Evolutionary conservation across 1,140 invertebrate genomes (phyloP).

Genomic region (Uloborus diversus): DNA sequence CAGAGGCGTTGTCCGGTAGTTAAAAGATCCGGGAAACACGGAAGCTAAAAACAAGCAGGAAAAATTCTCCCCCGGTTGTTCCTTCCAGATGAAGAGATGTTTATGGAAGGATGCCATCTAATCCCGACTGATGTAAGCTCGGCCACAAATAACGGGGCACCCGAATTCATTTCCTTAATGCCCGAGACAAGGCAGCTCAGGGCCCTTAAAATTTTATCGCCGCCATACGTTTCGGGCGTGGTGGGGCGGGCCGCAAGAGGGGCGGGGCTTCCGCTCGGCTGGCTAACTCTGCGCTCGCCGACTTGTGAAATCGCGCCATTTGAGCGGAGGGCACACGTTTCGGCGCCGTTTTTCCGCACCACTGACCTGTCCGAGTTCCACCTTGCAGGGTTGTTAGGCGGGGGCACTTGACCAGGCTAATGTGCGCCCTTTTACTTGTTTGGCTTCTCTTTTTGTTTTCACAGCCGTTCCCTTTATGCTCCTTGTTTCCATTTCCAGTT

Average conservation of each 20-base stretch:
- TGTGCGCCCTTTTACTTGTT: conserved; percentile 33
- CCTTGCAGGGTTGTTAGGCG: conserved; percentile 53
- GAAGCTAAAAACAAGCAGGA: conserved; percentile 49
- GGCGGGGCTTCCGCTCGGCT: conserved; percentile 10
- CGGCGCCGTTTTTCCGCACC: conserved; percentile 48
- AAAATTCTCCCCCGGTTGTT: conserved; percentile 35
- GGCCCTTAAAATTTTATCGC: conserved; percentile 54
- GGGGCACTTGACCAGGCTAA: conserved; percentile 55
- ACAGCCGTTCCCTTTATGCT: conserved; percentile 47
- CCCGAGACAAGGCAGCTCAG: conserved; percentile 37
- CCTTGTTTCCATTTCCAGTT: conserved; percentile 43
- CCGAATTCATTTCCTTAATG: conserved; percentile 56
- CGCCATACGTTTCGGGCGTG: conserved; percentile 50
- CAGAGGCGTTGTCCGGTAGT: conserved; percentile 36
- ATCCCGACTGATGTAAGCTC: conserved; percentile 54
- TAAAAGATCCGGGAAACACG: conserved; percentile 39
- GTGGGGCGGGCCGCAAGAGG: neutral
- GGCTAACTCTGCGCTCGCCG: conserved; percentile 41
- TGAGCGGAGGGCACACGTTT: conserved; percentile 51
- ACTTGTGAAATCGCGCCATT: conserved; percentile 54
- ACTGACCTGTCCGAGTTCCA: conserved; percentile 52
- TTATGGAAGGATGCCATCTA: conserved; percentile 48
- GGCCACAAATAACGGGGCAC: conserved; percentile 51
- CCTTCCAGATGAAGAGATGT: conserved; percentile 39
- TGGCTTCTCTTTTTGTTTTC: conserved; percentile 19